phyloP scores from a whole-genome alignment of 2,888 invertebrate species.

The Drosophila ochracea region DNA sequence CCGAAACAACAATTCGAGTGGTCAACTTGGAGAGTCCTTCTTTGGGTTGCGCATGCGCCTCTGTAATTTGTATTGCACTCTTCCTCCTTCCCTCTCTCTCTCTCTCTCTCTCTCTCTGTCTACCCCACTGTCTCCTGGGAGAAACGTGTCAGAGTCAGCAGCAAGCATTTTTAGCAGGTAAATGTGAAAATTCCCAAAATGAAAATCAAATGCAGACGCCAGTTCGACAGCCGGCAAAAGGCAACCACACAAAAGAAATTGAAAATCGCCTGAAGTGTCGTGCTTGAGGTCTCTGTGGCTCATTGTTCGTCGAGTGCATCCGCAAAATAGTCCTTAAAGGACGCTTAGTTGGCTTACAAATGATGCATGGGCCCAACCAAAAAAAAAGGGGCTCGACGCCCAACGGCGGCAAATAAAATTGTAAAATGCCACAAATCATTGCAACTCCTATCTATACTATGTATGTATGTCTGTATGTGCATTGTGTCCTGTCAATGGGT shows the following conservation, averaged over 20 bases:
- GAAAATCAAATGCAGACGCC: slow-evolving; percentile 65
- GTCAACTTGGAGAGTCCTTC: slow-evolving; percentile 29
- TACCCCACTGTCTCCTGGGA: slow-evolving; percentile 25
- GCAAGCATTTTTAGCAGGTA: slow-evolving; percentile 73
- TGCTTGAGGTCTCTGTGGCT: slow-evolving; percentile 52
- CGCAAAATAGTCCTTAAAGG: slow-evolving; percentile 81
- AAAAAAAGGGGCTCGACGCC: slow-evolving; percentile 43
- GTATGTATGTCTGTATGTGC: slow-evolving; percentile 26
- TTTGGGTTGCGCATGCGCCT: slow-evolving; percentile 69
- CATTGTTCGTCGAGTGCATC: slow-evolving; percentile 76
- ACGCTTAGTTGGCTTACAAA: slow-evolving; percentile 81
- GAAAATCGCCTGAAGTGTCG: slow-evolving; percentile 33
- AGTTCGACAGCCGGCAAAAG: slow-evolving; percentile 37
- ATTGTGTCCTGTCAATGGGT: slow-evolving; percentile 59
- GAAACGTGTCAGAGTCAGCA: slow-evolving; percentile 63
- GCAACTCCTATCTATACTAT: slow-evolving; percentile 48
- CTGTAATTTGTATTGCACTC: slow-evolving; percentile 28
- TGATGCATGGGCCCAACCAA: slow-evolving; percentile 62
- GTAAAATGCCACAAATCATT: slow-evolving; percentile 81
- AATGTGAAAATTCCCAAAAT: slow-evolving; percentile 72
- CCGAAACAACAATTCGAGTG: slow-evolving; percentile 29
- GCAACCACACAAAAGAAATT: slow-evolving; percentile 65
- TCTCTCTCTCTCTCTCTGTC: neutral
- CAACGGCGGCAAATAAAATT: slow-evolving; percentile 69
- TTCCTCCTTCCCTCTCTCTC: neutral